phyloP scores from a whole-genome alignment of 2,113 vertebrate species.

The Hydrolagus affinis region DNA sequence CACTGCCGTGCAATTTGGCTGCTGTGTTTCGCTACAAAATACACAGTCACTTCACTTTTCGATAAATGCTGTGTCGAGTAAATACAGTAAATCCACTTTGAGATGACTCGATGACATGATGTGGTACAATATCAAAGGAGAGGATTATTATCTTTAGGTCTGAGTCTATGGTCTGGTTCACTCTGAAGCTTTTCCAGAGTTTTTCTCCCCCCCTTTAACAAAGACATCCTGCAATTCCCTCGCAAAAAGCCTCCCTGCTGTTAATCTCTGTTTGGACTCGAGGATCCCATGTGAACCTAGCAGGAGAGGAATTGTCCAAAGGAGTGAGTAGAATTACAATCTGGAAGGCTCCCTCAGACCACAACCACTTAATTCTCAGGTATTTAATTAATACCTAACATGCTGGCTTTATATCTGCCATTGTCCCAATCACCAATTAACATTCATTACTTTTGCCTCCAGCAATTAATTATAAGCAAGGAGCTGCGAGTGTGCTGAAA shows the following conservation, averaged over 20 bases:
- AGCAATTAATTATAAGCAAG: slow-evolving; percentile 50
- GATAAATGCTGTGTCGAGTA: no score
- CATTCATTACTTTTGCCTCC: slow-evolving; percentile 64
- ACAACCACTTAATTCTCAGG: slow-evolving; percentile 39
- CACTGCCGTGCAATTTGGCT: no score
- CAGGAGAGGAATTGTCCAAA: slow-evolving; percentile 42
- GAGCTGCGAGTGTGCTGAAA: slow-evolving; percentile 46
- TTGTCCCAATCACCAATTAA: slow-evolving; percentile 60
- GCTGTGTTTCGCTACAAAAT: no score
- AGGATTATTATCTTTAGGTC: background rate
- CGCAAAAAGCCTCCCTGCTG: slow-evolving; percentile 44
- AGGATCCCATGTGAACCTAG: slow-evolving; percentile 57
- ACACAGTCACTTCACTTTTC: no score
- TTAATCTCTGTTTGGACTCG: slow-evolving; percentile 43
- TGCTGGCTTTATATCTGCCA: slow-evolving; percentile 52
- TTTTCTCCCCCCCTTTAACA: background rate
- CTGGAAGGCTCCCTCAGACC: slow-evolving; percentile 38
- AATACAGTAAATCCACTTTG: no score
- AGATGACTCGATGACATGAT: no score
- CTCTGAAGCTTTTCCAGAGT: slow-evolving; percentile 8
- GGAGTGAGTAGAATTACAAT: slow-evolving; percentile 37
- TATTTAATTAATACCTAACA: slow-evolving; percentile 62
- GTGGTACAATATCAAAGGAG: no score
- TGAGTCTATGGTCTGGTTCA: slow-evolving; percentile 9
- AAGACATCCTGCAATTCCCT: slow-evolving; percentile 7